A percentile compares a stretch with the other conserved stretches of the same genome.
Conservation (phyloP, 2,888 invertebrate genomes). For the Polietes domitor region DNA sequence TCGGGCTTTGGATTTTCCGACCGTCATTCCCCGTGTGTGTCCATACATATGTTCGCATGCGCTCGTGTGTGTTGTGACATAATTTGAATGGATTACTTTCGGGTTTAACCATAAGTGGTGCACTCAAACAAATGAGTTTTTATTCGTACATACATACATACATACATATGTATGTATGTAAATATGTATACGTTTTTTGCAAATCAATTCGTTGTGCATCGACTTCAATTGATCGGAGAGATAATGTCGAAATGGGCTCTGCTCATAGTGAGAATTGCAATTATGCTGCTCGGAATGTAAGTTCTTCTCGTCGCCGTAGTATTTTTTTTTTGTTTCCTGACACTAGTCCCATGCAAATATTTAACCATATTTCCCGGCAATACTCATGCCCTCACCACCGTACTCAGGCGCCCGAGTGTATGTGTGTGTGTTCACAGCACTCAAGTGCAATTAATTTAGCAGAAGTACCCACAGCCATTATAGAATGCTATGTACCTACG, state of each 20-base stretch:
- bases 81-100: not conserved
- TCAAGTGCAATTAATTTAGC: conserved; percentile 69
- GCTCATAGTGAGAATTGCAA: not conserved
- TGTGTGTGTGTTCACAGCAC: conserved; percentile 40
- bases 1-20: too few species aligned
- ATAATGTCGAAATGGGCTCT: conserved; percentile 6
- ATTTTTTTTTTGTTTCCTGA: not conserved
- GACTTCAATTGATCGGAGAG: conserved; percentile 28
- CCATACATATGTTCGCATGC: too few species aligned
- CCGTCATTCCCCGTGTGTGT: too few species aligned
- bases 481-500: conserved; percentile 22
- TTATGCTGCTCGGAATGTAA: not conserved
- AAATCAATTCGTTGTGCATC: conserved; percentile 30
- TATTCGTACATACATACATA: not conserved
- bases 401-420: conserved; percentile 14
- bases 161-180: not conserved
- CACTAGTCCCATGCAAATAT: not conserved
- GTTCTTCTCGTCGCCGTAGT: not conserved
- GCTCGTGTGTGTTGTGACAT: not conserved
- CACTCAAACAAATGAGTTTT: conserved; percentile 17
- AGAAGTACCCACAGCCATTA: conserved; percentile 66
- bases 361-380: conserved; percentile 5
- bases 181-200: not conserved
- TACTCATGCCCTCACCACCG: not conserved
- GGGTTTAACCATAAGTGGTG: not conserved